phyloP scores from a whole-genome alignment of 2,113 vertebrate genomes.

The Melospiza melodia region DNA sequence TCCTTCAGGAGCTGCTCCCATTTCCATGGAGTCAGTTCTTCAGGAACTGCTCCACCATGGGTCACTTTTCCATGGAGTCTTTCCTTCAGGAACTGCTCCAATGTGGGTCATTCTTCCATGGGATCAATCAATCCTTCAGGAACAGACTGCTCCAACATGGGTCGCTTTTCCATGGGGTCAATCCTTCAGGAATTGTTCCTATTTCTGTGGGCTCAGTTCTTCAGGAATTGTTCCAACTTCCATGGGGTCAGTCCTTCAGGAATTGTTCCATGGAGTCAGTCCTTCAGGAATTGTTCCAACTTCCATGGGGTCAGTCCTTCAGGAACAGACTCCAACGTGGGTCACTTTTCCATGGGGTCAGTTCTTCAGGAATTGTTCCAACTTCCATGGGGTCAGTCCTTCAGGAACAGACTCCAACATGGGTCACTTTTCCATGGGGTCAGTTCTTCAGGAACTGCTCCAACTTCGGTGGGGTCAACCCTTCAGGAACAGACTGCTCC shows the following conservation, averaged over 20 bases:
- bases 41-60: not conserved
- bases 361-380: not conserved
- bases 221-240: too few relatives aligned
- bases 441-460: not conserved
- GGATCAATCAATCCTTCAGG: not conserved
- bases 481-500: not conserved
- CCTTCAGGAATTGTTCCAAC: not conserved
- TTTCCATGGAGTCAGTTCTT: not conserved
- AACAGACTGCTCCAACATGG: not conserved
- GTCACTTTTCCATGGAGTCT: not conserved
- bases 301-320: not conserved
- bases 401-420: not conserved
- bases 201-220: accelerated
- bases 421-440: not conserved
- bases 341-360: not conserved
- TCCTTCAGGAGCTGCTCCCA: not conserved
- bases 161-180: not conserved
- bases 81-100: not conserved
- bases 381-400: accelerated
- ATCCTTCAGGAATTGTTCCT: accelerated
- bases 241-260: not conserved
- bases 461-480: too few relatives aligned
- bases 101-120: too few relatives aligned
- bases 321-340: not conserved
- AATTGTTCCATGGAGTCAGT: accelerated